Conservation (phyloP, 2,113 vertebrate species). For the Ammodytes dubius region DNA sequence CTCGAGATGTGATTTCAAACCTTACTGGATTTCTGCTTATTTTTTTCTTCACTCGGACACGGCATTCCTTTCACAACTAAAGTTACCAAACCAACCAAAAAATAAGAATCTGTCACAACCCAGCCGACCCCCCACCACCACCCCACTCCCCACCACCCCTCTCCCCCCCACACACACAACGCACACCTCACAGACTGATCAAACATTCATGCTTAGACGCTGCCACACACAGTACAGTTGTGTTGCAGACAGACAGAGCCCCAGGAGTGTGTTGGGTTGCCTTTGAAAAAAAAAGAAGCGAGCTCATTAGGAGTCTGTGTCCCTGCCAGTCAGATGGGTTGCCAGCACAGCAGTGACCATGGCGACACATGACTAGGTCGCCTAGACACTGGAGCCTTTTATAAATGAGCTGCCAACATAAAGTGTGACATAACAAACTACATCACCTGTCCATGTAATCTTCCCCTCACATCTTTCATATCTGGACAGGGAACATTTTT, state of each 20-base stretch:
- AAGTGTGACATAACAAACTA: conserved; percentile 49
- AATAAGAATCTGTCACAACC: conserved; percentile 16
- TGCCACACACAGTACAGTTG: conserved; percentile 22
- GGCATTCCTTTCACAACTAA: conserved; percentile 1
- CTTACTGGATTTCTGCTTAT: conserved; percentile 4
- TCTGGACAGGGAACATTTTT: conserved; percentile 26
- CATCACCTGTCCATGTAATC: conserved; percentile 37
- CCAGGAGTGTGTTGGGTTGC: conserved; percentile 12
- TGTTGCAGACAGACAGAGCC: conserved; percentile 20
- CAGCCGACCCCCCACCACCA: too few relatives aligned
- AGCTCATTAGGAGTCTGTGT: conserved; percentile 66
- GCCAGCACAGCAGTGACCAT: conserved; percentile 60
- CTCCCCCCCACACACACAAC: not conserved
- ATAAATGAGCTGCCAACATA: conserved; percentile 38
- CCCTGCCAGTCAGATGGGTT: conserved; percentile 50
- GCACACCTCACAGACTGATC: conserved; percentile 2
- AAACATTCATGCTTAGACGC: conserved; percentile 23
- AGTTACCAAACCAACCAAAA: not conserved
- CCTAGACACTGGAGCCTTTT: conserved; percentile 53
- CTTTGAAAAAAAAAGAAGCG: conserved; percentile 42
- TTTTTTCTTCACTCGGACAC: not conserved
- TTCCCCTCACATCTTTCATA: conserved; percentile 27
- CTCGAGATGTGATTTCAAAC: not conserved
- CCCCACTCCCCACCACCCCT: not conserved
- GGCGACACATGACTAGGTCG: conserved; percentile 58